A percentile compares a stretch with the other conserved stretches of the same genome.
phyloP scores from a whole-genome alignment of 1,140 invertebrate species.

The Drosophila melanica region DNA sequence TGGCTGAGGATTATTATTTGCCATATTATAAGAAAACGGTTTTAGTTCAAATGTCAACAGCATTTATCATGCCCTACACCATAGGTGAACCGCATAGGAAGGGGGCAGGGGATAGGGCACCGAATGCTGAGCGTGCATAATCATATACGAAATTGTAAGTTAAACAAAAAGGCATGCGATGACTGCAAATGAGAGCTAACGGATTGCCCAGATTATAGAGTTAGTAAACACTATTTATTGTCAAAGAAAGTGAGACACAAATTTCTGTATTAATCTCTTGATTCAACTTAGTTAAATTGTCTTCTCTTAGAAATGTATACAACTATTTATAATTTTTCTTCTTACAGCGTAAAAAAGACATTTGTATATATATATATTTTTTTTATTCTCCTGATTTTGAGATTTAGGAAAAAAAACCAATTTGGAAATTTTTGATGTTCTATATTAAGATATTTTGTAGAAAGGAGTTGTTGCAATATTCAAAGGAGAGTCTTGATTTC shows the following conservation, averaged over 20 bases:
- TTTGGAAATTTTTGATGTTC: no score
- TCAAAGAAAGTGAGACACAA: not conserved
- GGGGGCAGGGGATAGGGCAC: not conserved
- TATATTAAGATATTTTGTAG: no score
- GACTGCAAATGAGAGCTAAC: constrained; percentile 16
- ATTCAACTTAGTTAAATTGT: no score
- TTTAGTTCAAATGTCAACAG: constrained; percentile 81
- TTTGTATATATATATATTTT: no score
- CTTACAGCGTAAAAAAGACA: no score
- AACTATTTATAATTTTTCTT: no score
- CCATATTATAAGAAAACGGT: constrained; percentile 80
- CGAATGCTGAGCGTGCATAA: constrained; percentile 36
- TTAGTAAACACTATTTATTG: not conserved
- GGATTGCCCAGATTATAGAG: constrained; percentile 29
- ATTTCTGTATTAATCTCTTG: no score
- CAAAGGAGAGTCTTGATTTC: no score
- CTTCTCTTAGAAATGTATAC: no score
- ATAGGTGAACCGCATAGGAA: constrained; percentile 4
- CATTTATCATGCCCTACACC: constrained; percentile 55
- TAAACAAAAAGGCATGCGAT: constrained; percentile 4
- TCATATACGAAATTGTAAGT: constrained; percentile 28
- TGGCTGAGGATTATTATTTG: constrained; percentile 78
- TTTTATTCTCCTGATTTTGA: no score
- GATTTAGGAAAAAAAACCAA: no score
- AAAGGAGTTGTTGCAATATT: no score